Percentiles rank a stretch among this genome's conserved stretches.
Conservation (phyloP, 2,797 vertebrate species). For the Chaunax sp. region DNA sequence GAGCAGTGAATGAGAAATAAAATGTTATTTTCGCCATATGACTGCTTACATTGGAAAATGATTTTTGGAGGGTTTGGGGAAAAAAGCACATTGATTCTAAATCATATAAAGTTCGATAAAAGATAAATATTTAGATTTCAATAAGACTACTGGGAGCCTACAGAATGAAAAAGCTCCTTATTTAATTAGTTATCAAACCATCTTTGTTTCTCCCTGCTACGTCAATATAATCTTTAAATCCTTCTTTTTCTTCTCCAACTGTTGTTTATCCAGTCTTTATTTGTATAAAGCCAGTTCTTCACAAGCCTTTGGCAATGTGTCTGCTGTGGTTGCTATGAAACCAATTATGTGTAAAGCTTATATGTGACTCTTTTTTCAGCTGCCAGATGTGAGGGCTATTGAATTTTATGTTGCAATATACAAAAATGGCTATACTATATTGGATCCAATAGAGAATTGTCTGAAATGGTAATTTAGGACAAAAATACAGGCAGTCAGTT, state of each 20-base stretch:
- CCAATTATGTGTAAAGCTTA: constrained; percentile 14
- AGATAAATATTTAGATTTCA: too few species aligned
- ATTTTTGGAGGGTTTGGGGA: too few species aligned
- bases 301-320: constrained; percentile 18
- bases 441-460: constrained; percentile 1
- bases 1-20: too few species aligned
- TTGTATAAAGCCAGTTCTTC: constrained; percentile 5
- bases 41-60: too few species aligned
- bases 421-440: background rate
- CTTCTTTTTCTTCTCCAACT: background rate
- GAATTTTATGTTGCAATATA: background rate
- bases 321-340: constrained; percentile 39
- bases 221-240: too few species aligned
- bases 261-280: constrained; percentile 9
- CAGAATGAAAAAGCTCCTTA: too few species aligned
- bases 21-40: too few species aligned
- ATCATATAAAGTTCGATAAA: too few species aligned
- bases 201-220: too few species aligned
- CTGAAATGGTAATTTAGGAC: background rate
- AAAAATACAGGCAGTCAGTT: background rate
- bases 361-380: constrained; percentile 16
- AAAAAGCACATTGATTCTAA: too few species aligned
- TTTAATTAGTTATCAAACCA: too few species aligned
- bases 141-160: too few species aligned
- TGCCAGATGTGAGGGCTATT: constrained; percentile 8